phyloP scores from a whole-genome alignment of 2,888 invertebrate genomes.

The Tipula helvola region DNA sequence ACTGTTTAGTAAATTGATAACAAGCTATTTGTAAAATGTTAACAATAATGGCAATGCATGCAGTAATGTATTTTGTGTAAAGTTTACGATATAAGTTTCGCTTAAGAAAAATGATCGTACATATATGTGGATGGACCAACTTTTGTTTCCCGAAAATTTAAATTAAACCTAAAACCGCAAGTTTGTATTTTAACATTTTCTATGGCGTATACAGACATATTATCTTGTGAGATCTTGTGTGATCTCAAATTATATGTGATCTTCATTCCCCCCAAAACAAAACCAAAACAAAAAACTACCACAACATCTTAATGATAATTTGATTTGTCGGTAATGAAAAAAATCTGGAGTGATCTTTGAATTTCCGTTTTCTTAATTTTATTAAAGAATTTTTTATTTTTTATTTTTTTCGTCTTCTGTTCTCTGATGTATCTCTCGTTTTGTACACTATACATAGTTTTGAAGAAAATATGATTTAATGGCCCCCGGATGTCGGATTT shows the following conservation, averaged over 20 bases:
- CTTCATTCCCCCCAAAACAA: background rate
- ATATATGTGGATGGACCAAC: background rate
- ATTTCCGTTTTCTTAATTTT: background rate
- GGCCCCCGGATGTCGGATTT: slow-evolving; percentile 5
- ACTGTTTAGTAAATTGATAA: background rate
- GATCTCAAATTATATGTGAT: background rate
- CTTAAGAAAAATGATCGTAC: too few species aligned
- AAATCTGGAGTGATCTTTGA: slow-evolving; percentile 8
- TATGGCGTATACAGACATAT: background rate
- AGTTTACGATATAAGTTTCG: too few species aligned
- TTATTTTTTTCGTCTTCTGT: background rate
- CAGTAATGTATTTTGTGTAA: background rate
- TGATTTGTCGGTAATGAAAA: background rate
- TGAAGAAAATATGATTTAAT: background rate
- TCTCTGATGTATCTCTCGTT: background rate
- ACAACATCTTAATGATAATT: background rate
- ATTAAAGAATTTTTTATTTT: background rate
- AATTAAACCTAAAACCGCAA: background rate
- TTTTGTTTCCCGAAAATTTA: background rate
- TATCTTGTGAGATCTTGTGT: background rate
- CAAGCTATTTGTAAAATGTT: background rate
- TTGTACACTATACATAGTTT: background rate
- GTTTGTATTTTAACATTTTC: background rate
- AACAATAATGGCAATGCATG: background rate
- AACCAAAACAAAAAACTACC: background rate